Evolutionary conservation across 2,113 vertebrate species (phyloP).

Genomic region (Marmota flaviventris): DNA sequence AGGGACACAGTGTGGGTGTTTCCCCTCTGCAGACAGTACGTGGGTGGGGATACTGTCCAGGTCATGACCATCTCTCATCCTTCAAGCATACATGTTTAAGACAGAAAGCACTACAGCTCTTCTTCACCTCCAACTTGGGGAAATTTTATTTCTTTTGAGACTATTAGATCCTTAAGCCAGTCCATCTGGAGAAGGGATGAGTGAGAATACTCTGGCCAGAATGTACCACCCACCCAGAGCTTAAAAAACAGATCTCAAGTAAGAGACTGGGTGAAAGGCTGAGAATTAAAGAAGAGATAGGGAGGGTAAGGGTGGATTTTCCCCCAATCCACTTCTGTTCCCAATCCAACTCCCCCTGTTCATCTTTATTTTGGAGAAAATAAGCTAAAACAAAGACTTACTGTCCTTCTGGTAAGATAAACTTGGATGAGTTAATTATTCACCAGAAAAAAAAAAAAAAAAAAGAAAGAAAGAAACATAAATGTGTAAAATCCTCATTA

Average conservation of each 20-base stretch:
- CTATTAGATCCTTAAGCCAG: not conserved
- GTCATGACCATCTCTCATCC: not conserved
- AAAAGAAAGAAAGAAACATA: not conserved
- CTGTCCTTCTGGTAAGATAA: not conserved
- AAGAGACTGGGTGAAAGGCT: not conserved
- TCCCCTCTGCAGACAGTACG: not conserved
- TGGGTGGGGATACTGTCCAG: not conserved
- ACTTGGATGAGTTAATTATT: not conserved
- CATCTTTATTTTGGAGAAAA: slow-evolving; percentile 36
- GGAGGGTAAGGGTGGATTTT: not conserved
- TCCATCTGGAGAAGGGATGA: slow-evolving; percentile 36
- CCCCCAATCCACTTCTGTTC: too few species aligned
- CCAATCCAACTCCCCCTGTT: not conserved
- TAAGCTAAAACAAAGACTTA: slow-evolving; percentile 20
- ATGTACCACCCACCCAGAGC: not conserved
- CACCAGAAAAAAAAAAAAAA: not conserved
- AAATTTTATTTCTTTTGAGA: slow-evolving; percentile 7
- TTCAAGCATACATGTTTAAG: not conserved
- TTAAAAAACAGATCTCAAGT: not conserved
- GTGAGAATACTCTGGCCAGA: not conserved
- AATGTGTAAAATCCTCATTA: not conserved
- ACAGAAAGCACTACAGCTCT: not conserved
- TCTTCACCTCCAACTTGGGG: not conserved
- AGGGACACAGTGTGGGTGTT: not conserved
- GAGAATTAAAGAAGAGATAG: not conserved